phyloP scores from a whole-genome alignment of 2,888 invertebrate genomes.

The Trisateles emortualis region DNA sequence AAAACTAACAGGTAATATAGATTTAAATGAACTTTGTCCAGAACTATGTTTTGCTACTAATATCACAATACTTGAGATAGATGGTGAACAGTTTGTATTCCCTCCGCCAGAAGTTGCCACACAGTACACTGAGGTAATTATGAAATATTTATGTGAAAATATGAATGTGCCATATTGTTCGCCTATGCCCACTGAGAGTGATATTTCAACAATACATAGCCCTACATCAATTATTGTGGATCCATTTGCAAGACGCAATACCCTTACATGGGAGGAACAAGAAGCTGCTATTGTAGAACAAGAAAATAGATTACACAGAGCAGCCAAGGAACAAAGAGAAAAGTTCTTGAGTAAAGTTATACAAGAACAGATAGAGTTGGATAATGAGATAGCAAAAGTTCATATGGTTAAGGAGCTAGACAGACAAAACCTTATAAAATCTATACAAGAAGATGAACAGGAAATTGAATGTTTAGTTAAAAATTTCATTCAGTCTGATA shows the following conservation, averaged over 20 bases:
- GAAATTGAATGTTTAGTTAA: conserved; percentile 88
- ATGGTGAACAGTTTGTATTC: conserved; percentile 88
- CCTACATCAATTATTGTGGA: conserved; percentile 66
- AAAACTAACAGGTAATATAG: conserved; percentile 87
- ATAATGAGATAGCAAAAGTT: conserved; percentile 89
- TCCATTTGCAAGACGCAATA: conserved; percentile 66
- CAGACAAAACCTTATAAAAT: conserved; percentile 86
- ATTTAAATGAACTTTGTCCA: conserved; percentile 87
- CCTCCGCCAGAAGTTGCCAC: conserved; percentile 88
- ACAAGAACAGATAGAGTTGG: conserved; percentile 89
- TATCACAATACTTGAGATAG: conserved; percentile 88
- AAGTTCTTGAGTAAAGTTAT: conserved; percentile 85
- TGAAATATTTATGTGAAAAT: conserved; percentile 87
- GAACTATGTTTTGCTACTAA: conserved; percentile 89
- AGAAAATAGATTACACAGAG: conserved; percentile 89
- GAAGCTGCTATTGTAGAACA: conserved; percentile 88
- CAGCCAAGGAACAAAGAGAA: conserved; percentile 88
- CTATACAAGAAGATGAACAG: conserved; percentile 89
- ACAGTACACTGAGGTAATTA: conserved; percentile 88
- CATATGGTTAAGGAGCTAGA: conserved; percentile 90
- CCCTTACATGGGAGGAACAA: conserved; percentile 86
- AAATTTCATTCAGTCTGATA: conserved; percentile 88
- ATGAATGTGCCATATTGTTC: conserved; percentile 83
- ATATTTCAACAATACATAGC: conserved; percentile 62
- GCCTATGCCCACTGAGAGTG: conserved; percentile 65